These are phyloP conservation scores for Notothenia coriiceps DNA, from an alignment of 2,113 vertebrate genomes.

Conservation along the genomic window DNA sequence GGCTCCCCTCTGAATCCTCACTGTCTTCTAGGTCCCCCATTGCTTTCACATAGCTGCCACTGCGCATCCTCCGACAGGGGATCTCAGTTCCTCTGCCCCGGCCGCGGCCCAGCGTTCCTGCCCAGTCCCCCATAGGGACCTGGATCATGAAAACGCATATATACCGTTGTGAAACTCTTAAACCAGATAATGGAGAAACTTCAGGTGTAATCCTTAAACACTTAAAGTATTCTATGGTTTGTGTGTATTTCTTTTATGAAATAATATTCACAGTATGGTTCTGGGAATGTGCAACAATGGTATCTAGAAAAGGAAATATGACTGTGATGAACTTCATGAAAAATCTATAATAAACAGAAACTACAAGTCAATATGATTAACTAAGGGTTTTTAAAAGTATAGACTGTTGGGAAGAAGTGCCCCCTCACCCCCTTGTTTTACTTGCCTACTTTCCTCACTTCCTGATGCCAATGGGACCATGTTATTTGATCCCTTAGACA, in stretches of 20 bases:
- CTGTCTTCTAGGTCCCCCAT: constrained; percentile 95
- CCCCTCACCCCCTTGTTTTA: too few species aligned
- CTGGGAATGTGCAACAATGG: neutral
- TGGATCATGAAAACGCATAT: constrained; percentile 75
- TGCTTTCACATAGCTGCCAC: constrained; percentile 98
- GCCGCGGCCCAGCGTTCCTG: constrained; percentile 87
- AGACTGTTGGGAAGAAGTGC: too few species aligned
- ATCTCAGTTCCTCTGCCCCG: constrained; percentile 85
- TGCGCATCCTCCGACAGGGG: constrained; percentile 97
- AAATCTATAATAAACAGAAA: constrained; percentile 3
- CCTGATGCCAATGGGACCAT: too few species aligned
- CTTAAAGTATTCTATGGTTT: neutral
- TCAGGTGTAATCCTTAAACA: neutral
- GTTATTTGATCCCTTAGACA: too few species aligned
- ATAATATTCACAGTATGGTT: constrained; percentile 1
- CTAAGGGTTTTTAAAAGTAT: too few species aligned
- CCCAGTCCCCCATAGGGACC: constrained; percentile 93
- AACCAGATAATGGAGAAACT: neutral
- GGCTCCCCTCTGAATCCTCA: constrained; percentile 95
- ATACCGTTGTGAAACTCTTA: neutral
- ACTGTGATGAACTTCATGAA: neutral
- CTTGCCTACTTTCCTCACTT: too few species aligned
- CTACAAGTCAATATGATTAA: neutral
- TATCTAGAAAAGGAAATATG: neutral
- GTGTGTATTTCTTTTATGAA: neutral